phyloP scores from a whole-genome alignment of 2,797 vertebrate species.

The Neostethus bicornis region DNA sequence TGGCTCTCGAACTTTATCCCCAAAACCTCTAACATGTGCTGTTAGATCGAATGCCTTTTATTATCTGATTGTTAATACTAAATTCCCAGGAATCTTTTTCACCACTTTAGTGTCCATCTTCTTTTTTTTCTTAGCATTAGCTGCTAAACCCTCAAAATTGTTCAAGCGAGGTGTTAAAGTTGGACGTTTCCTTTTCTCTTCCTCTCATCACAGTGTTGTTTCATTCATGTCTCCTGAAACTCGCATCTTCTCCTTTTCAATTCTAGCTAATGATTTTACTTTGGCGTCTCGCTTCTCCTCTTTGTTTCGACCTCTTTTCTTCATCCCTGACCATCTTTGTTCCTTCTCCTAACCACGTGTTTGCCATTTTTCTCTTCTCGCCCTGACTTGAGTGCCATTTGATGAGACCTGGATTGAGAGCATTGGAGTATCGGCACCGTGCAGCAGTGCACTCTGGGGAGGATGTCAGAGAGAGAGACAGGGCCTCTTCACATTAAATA shows the following conservation, averaged over 20 bases:
- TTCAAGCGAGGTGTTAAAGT: slow-evolving; percentile 19
- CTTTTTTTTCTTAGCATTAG: slow-evolving; percentile 45
- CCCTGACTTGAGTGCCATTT: slow-evolving; percentile 61
- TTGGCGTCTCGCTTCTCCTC: slow-evolving; percentile 23
- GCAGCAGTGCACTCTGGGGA: slow-evolving; percentile 70
- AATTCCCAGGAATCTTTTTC: slow-evolving; percentile 42
- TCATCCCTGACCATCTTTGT: slow-evolving; percentile 50
- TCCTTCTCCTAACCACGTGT: slow-evolving; percentile 37
- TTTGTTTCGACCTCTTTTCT: slow-evolving; percentile 30
- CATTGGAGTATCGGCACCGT: slow-evolving; percentile 54
- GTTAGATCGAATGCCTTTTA: no score
- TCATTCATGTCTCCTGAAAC: slow-evolving; percentile 22
- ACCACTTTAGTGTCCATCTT: slow-evolving; percentile 30
- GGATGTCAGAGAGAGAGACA: slow-evolving; percentile 68
- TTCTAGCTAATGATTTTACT: slow-evolving; percentile 46
- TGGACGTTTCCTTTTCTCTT: slow-evolving; percentile 3
- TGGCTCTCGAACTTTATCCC: no score
- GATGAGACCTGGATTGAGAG: slow-evolving; percentile 75
- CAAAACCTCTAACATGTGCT: no score
- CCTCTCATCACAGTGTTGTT: slow-evolving; percentile 7
- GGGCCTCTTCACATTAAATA: slow-evolving; percentile 75
- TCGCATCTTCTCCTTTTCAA: slow-evolving; percentile 16
- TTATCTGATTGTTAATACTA: slow-evolving; percentile 30
- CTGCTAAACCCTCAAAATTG: slow-evolving; percentile 52
- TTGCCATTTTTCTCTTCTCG: slow-evolving; percentile 28